phyloP scores from a whole-genome alignment of 2,888 invertebrate genomes.

The Melitaea athalia region DNA sequence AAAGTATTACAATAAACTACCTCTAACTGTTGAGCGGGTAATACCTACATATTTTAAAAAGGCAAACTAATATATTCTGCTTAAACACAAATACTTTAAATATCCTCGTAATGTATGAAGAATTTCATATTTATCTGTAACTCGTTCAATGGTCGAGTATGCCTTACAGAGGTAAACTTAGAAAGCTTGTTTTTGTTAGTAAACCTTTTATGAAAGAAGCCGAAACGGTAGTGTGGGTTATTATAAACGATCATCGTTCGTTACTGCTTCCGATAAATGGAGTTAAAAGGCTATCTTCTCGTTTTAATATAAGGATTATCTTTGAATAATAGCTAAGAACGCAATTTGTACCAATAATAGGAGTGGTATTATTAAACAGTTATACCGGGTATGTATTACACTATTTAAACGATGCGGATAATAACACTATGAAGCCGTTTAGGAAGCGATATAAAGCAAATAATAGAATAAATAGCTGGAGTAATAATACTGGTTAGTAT shows the following conservation, averaged over 20 bases:
- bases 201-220: slow-evolving; percentile 34
- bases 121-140: slow-evolving; percentile 10
- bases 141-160: slow-evolving; percentile 17
- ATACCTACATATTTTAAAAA: background rate
- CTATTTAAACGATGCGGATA: slow-evolving; percentile 3
- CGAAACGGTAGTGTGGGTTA: slow-evolving; percentile 34
- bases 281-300: slow-evolving; percentile 34
- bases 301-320: slow-evolving; percentile 36
- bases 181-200: slow-evolving; percentile 33
- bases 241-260: slow-evolving; percentile 33
- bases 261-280: slow-evolving; percentile 37
- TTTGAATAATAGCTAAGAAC: slow-evolving; percentile 31
- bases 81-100: background rate
- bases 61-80: background rate
- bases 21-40: background rate
- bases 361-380: slow-evolving; percentile 8
- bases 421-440: background rate
- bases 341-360: slow-evolving; percentile 29
- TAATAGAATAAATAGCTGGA: no score
- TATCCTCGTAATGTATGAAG: slow-evolving; percentile 4
- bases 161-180: slow-evolving; percentile 25
- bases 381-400: slow-evolving; percentile 3
- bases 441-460: background rate
- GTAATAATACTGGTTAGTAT: no score
- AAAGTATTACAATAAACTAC: slow-evolving; percentile 3